Evolutionary conservation across 1,140 invertebrate species (phyloP).

Genomic region (Phymastichus coffea): DNA sequence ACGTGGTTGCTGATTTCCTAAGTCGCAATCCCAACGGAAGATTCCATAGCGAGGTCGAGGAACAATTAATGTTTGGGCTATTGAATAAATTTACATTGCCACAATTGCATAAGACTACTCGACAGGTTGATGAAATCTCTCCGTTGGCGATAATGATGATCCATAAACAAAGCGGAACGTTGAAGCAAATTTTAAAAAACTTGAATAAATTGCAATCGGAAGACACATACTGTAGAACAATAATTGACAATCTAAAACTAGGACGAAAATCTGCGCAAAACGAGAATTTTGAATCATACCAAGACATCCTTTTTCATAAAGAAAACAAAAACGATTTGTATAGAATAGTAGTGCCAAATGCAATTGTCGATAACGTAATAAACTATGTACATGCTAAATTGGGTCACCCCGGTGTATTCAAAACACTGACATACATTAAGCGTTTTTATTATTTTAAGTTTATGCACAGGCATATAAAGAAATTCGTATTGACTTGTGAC

Average conservation of each 20-base stretch:
- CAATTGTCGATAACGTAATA: neutral
- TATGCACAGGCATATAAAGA: neutral
- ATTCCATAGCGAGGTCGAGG: neutral
- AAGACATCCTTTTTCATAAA: slow-evolving; percentile 1
- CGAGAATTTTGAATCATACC: neutral
- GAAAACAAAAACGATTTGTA: neutral
- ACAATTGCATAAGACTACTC: no score
- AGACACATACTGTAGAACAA: neutral
- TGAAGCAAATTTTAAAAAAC: neutral
- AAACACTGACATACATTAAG: no score
- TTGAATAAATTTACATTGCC: neutral
- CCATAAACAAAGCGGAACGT: neutral
- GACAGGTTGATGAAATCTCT: neutral
- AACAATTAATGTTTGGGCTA: neutral
- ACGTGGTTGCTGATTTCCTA: slow-evolving; percentile 9
- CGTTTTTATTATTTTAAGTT: neutral
- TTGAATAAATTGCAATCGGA: neutral
- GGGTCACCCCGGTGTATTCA: no score
- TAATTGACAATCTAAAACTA: neutral
- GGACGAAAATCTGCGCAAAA: no score
- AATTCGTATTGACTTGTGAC: no score
- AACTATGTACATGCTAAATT: neutral
- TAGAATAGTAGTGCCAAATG: neutral
- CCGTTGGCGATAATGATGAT: neutral
- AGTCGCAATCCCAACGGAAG: neutral